Conservation (phyloP, 2,113 vertebrate species). For the Alouatta palliata region DNA sequence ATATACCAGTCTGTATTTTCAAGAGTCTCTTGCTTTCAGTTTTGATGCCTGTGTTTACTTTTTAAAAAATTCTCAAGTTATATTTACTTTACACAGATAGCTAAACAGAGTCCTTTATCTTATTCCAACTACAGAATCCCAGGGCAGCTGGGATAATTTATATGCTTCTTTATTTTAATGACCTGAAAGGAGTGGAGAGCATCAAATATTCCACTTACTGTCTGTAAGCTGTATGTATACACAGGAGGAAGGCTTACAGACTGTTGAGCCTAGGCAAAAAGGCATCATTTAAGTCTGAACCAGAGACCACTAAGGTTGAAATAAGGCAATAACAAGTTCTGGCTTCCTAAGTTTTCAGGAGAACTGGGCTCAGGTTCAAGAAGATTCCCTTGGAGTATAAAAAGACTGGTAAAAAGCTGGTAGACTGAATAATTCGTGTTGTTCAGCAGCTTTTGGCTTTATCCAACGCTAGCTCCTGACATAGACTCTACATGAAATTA, state of each 20-base stretch:
- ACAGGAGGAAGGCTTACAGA: background rate
- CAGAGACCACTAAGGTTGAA: constrained; percentile 16
- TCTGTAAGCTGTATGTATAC: background rate
- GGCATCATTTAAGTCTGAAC: constrained; percentile 20
- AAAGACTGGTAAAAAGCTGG: constrained; percentile 43
- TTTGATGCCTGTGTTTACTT: constrained; percentile 82
- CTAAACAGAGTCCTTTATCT: constrained; percentile 79
- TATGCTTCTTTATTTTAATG: constrained; percentile 53
- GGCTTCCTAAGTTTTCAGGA: constrained; percentile 37
- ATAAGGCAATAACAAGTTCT: constrained; percentile 48
- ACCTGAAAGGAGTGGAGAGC: constrained; percentile 22
- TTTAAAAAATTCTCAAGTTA: constrained; percentile 73
- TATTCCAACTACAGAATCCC: constrained; percentile 71
- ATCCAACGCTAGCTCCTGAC: background rate
- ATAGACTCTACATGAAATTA: constrained; percentile 14
- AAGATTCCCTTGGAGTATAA: constrained; percentile 28
- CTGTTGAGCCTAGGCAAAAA: background rate
- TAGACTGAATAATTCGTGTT: constrained; percentile 46
- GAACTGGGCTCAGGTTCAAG: constrained; percentile 45
- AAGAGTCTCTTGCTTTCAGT: constrained; percentile 84
- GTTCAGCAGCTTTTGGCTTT: constrained; percentile 24
- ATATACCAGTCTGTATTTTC: constrained; percentile 86
- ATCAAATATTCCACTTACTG: constrained; percentile 14
- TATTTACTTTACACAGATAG: constrained; percentile 82
- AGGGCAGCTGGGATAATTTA: constrained; percentile 44